phyloP scores from a whole-genome alignment of 2,888 invertebrate genomes.

The Drosophila yooni region DNA sequence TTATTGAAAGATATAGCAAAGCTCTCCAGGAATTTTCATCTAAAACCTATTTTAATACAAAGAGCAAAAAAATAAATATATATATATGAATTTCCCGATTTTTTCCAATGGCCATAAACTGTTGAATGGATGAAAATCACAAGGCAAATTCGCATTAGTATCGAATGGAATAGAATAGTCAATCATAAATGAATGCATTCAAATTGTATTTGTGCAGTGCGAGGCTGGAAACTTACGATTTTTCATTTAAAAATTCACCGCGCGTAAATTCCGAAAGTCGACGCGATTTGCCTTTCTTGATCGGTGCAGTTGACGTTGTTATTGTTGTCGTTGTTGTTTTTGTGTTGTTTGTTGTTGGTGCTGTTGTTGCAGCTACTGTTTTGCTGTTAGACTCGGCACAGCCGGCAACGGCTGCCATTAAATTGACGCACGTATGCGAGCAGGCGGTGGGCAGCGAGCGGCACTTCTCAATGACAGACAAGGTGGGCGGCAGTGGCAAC shows the following conservation, averaged over 20 bases:
- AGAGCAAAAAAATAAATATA: too few relatives aligned
- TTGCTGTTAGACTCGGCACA: slow-evolving; percentile 57
- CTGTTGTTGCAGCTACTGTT: slow-evolving; percentile 25
- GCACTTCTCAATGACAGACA: slow-evolving; percentile 67
- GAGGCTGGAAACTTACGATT: slow-evolving; percentile 84
- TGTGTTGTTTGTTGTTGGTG: slow-evolving; percentile 27
- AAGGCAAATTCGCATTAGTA: slow-evolving; percentile 13
- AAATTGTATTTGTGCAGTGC: slow-evolving; percentile 28
- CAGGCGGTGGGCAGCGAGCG: slow-evolving; percentile 63
- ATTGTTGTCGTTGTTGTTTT: slow-evolving; percentile 28
- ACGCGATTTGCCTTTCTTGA: slow-evolving; percentile 85
- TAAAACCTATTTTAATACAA: background rate
- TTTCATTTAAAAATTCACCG: slow-evolving; percentile 86
- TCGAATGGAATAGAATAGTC: slow-evolving; percentile 26
- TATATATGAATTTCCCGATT: background rate
- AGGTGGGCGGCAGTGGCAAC: slow-evolving; percentile 10
- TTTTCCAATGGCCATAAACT: slow-evolving; percentile 4
- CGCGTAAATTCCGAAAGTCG: slow-evolving; percentile 86
- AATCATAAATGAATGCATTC: slow-evolving; percentile 58
- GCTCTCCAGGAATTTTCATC: background rate
- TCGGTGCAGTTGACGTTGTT: slow-evolving; percentile 36
- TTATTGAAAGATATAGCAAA: background rate
- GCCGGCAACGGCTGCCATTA: slow-evolving; percentile 46
- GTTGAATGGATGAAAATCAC: slow-evolving; percentile 30
- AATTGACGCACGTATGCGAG: slow-evolving; percentile 62